Conservation (phyloP, 2,797 vertebrate species). For the Myoxocephalus aenaeus region DNA sequence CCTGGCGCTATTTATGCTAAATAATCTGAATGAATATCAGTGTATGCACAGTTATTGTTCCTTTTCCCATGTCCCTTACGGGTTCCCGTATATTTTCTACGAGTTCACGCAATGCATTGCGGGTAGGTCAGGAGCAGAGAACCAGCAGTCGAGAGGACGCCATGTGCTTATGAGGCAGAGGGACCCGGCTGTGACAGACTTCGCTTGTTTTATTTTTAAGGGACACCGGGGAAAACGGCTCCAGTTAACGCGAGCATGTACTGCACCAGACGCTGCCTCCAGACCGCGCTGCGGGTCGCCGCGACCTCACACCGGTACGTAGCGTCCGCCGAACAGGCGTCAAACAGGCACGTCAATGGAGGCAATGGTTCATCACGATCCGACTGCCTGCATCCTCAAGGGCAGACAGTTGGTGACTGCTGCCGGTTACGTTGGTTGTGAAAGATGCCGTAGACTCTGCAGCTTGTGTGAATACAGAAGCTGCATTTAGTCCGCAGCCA, state of each 20-base stretch:
- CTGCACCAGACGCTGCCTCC: conserved; percentile 79
- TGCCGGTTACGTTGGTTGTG: accelerated
- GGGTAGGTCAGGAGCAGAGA: conserved; percentile 82
- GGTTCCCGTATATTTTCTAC: conserved; percentile 35
- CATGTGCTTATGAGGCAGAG: conserved; percentile 84
- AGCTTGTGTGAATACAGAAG: not conserved
- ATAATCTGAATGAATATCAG: not conserved
- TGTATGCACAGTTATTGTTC: not conserved
- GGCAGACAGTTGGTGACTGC: conserved; percentile 49
- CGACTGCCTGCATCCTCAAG: conserved; percentile 59
- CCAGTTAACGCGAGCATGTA: conserved; percentile 70
- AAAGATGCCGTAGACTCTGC: accelerated
- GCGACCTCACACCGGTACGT: conserved; percentile 78
- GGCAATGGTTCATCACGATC: not conserved
- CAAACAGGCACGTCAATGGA: conserved; percentile 17
- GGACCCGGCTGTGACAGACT: not conserved
- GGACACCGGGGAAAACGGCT: conserved; percentile 14
- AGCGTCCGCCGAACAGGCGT: not conserved
- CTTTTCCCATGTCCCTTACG: not conserved
- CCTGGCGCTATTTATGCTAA: not conserved
- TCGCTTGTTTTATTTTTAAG: not conserved
- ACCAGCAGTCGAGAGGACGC: conserved; percentile 67
- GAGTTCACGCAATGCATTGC: conserved; percentile 72
- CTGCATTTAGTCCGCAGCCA: accelerated
- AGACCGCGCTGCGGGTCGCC: conserved; percentile 75